Evolutionary conservation across 1,140 invertebrate genomes (phyloP).

Genomic region (Sinella curviseta): DNA sequence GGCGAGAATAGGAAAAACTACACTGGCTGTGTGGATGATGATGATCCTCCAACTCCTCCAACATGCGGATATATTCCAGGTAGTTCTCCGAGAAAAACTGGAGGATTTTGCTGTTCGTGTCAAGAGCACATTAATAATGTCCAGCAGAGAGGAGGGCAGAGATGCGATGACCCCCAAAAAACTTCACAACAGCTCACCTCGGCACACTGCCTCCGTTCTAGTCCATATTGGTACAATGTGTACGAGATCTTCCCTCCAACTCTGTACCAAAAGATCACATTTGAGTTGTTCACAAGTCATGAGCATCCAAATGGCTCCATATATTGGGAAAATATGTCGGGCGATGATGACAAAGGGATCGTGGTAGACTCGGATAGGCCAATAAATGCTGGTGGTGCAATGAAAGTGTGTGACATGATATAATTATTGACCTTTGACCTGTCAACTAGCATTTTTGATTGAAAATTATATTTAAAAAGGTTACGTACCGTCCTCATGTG

Average conservation of each 20-base stretch:
- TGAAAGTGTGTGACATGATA: background rate
- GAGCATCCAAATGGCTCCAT: background rate
- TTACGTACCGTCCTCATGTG: background rate
- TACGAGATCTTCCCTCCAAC: background rate
- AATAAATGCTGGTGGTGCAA: background rate
- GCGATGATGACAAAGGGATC: background rate
- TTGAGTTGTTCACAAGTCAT: background rate
- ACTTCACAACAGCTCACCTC: background rate
- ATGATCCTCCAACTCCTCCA: too few relatives aligned
- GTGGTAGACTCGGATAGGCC: background rate
- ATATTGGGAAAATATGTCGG: background rate
- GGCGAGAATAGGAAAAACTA: background rate
- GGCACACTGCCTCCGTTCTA: background rate
- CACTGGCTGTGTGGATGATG: background rate
- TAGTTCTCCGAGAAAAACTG: background rate
- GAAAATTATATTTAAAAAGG: background rate
- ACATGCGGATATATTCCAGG: background rate
- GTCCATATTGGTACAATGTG: background rate
- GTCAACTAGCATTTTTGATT: too few relatives aligned
- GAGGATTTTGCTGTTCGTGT: background rate
- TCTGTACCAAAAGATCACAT: background rate
- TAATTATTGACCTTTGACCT: too few relatives aligned
- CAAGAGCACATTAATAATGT: background rate
- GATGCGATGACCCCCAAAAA: background rate
- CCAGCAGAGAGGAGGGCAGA: background rate